A percentile compares a stretch with the other conserved stretches of the same genome.
phyloP scores from a whole-genome alignment of 2,797 vertebrate species.

The Momotus momota region DNA sequence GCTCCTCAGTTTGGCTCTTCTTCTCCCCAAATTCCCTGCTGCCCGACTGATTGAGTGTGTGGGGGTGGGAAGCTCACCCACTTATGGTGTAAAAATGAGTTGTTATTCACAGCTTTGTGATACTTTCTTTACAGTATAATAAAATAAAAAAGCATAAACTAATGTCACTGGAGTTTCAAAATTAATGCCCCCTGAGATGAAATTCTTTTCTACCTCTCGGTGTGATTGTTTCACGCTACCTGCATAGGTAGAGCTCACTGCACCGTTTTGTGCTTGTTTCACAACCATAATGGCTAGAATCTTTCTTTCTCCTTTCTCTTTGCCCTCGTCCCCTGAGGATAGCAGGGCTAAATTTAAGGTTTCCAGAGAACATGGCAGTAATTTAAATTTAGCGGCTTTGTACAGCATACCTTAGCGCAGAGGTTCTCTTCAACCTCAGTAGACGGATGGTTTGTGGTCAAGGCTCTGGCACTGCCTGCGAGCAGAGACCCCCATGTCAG shows the following conservation, averaged over 20 bases:
- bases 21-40: background rate
- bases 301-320: background rate
- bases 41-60: background rate
- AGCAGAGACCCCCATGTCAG: background rate
- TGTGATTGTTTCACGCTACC: background rate
- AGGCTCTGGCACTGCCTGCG: background rate
- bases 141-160: background rate
- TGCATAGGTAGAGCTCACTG: background rate
- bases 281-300: no score
- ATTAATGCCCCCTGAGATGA: background rate
- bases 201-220: background rate
- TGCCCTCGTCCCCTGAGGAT: background rate
- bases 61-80: background rate
- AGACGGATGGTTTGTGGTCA: background rate
- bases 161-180: background rate
- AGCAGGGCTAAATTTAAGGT: background rate
- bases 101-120: background rate
- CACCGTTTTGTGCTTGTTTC: background rate
- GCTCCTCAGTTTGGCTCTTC: background rate
- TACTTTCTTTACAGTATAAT: background rate
- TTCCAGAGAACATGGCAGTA: background rate
- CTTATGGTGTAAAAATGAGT: background rate
- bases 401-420: accelerated
- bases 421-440: background rate
- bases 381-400: background rate